Evolutionary conservation across 64 coral and sea anemone species (phyloP), one percentile per base, ranked within the genome.

Genomic region (Montipora cactus): DNA sequence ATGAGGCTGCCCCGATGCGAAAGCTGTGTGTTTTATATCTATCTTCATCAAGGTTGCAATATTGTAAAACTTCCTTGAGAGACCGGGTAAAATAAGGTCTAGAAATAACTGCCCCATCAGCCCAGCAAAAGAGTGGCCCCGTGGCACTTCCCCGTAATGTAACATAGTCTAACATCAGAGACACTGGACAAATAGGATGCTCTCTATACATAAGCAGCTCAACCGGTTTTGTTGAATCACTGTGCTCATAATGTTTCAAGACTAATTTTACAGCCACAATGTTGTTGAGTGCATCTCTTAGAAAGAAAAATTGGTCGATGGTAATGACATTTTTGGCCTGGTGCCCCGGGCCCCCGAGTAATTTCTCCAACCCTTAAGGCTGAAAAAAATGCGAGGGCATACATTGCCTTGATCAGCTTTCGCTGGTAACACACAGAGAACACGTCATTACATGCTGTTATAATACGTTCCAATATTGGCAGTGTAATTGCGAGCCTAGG

Each of bases 171-270:
- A 67, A 13, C 64, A 67, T 14, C 64, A 67, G 12, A 67, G 64
- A 67, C 64, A 67, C 64, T 67, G 64, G 64, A 67, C 64, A 67
- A 67, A 67, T 14, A 11, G 64, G 64, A 67, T 67, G 64, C 64
- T 67, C 64, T 67, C 12, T 67, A 67, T 67, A 67, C 16, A 67
- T 67, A 22, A 78, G 3, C 8, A 44, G 0, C 12, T 44, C 76
- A n/a, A 50, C n/a, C 76, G 76, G 48, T 47, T 78, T 67, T 67
- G 64, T 74, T 61, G 23, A 15, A 67, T 67, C 64, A 67, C 64
- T 67, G 64, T 67, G 64, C 64, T 67, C 2, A 67, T 67, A 67
- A 0, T 67, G 64, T 67, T 67, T 67, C 64, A 67, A 8, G 64
- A 14, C 64, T 67, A 67, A 67, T 67, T 67, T 67, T 0, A 14